Base-by-base conservation (phyloP, 2,113 vertebrate genomes). In the Chunga burmeisteri region DNA sequence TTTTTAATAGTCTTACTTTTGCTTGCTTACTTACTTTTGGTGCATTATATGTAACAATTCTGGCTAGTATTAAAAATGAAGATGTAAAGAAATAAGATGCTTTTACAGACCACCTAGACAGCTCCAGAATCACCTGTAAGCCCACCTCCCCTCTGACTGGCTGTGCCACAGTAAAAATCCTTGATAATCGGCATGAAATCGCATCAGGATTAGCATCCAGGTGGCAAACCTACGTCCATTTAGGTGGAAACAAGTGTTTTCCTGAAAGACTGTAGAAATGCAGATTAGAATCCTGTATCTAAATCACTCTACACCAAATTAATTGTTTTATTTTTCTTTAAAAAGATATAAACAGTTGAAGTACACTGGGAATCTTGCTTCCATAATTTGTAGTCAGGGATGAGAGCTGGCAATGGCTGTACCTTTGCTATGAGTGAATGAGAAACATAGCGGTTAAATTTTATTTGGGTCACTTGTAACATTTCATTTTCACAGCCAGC, bases 381-480 rank as follows among this genome's bases (percentile, higher is more conserved):
- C 32, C 2, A 2, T 75, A 15, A 56, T 86, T 47, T 73, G 47
- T 38, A 50, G 71, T 77, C 29, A 47, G 67, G 42, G 26, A 74
- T 81, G 38, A 47, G 80, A 74, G 26, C 59, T 93, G 68, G 42
- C 3, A 3, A 29, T 30, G 30, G 40, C 38, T 88, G 29, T 44
- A n/a, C n/a, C 61, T 88, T 74, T 61, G 44, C 47, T 88, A 21
- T 3, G 7, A 88, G 61, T 26, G 59, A 83, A 42, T 36, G 86
- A 88, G 90, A 86, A 82, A 62, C 34, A 19, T 0, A 71, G 68
- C 1, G 4, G 79, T 86, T 90, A 92, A 81, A 81, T 94, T 92
- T 94, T 96, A 94, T 96, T 93, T 94, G 92, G 88, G 92, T 95
- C 86, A 90, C 59, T 93, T 44, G 73, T 63, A 94, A 67, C 89